Base-by-base conservation (phyloP, 2,888 invertebrate genomes). In the Stenchaetothrips biformis region DNA sequence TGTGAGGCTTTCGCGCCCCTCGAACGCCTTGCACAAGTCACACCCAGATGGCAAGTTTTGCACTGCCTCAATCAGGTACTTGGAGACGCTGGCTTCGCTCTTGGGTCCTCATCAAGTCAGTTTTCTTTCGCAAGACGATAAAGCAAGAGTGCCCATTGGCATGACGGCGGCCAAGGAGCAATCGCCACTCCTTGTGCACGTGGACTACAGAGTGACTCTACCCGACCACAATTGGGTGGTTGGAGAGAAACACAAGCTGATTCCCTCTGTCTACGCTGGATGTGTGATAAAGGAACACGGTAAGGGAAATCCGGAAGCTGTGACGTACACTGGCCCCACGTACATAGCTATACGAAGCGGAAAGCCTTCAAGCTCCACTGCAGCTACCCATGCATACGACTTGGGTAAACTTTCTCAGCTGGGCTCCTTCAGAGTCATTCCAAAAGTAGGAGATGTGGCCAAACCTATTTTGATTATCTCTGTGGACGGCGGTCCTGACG, bases 241-340 rank as follows among this genome's bases (percentile, higher is more conserved):
- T 8, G 85, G 85, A 0, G 82, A 81, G 48, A 49, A 82, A 7
- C 86, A 86, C 81, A 85, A 85, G 80, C 81, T 86, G 1, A 85
- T 85, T 77, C 85, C 85, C 2, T 84, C 84, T 37, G 85, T 86
- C 1, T 85, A 85, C 83, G 86, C 84, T 47, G 83, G 79, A 9
- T 82, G 84, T 74, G 80, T 77, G 53, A 83, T 86, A 9, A 83
- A 83, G 78, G 78, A 80, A 25, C 82, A 84, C 82, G 82, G 81
- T 62, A 62, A 83, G 81, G 85, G 85, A 79, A 81, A 83, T 78
- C 83, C 84, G 81, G 81, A 85, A 83, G 85, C 85, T 79, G 86
- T 87, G 49, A 80, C 84, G 49, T 86, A 86, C 81, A 84, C 84
- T 80, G 87, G 87, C 18, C 87, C 88, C 79, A 88, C 87, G 80